A percentile compares a stretch with the other conserved stretches of the same genome.
phyloP scores from a whole-genome alignment of 1,140 invertebrate species.

The Caerostris darwini region DNA sequence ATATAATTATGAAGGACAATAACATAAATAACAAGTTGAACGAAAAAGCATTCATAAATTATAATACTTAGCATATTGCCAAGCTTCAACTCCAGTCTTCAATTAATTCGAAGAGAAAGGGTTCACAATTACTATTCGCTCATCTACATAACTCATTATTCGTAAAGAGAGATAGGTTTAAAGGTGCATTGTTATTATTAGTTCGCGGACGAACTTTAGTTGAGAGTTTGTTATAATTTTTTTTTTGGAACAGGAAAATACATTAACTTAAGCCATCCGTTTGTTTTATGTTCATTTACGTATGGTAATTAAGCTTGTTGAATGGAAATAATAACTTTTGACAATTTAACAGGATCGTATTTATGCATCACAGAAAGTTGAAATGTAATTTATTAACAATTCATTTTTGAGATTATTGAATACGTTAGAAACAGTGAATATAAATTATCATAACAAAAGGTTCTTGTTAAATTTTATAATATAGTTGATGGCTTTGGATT shows the following conservation, averaged over 20 bases:
- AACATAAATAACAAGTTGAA: background rate
- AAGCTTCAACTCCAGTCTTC: background rate
- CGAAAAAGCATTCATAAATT: background rate
- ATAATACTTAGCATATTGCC: background rate
- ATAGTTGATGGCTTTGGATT: too few species aligned
- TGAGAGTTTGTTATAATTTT: background rate
- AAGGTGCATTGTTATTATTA: background rate
- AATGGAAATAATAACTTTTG: too few species aligned
- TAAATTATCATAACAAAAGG: too few species aligned
- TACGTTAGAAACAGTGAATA: too few species aligned
- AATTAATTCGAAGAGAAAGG: background rate
- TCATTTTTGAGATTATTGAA: too few species aligned
- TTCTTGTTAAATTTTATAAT: too few species aligned
- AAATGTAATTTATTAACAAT: too few species aligned
- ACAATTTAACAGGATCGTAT: too few species aligned
- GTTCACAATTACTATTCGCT: background rate
- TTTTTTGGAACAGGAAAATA: background rate
- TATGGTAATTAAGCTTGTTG: too few species aligned
- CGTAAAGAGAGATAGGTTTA: background rate
- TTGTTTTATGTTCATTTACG: too few species aligned
- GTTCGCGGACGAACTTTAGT: background rate
- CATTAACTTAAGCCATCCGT: too few species aligned
- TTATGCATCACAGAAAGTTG: too few species aligned
- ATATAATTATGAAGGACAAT: conserved; percentile 28
- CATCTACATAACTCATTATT: conserved; percentile 17